These are phyloP conservation scores for Omphaloscelis lunosa DNA, from an alignment of 2,888 invertebrate species.

Conservation along the genomic window DNA sequence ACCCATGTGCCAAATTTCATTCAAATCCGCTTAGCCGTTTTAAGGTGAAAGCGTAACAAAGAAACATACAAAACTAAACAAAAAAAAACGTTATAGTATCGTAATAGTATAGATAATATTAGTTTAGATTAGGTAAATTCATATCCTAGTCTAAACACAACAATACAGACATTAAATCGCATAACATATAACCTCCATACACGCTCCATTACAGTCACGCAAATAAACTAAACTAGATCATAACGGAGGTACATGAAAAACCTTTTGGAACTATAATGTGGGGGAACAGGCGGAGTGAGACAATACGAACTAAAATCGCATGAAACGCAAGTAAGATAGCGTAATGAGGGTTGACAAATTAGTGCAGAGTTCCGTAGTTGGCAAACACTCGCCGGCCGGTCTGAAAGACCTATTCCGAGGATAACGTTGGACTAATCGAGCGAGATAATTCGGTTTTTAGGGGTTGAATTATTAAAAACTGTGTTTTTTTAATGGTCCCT, in stretches of 20 bases:
- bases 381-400: slow-evolving; percentile 73
- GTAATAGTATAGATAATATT: too few species aligned
- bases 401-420: slow-evolving; percentile 57
- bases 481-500: slow-evolving; percentile 20
- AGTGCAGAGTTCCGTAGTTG: slow-evolving; percentile 79
- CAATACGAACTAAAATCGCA: slow-evolving; percentile 77
- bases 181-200: slow-evolving; percentile 30
- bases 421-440: slow-evolving; percentile 51
- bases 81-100: too few species aligned
- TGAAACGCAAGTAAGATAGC: slow-evolving; percentile 79
- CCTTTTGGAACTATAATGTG: slow-evolving; percentile 73
- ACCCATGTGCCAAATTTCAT: too few species aligned
- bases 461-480: slow-evolving; percentile 34
- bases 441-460: slow-evolving; percentile 47
- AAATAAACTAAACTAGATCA: slow-evolving; percentile 56
- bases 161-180: slow-evolving; percentile 24
- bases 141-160: neutral
- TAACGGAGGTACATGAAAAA: slow-evolving; percentile 74
- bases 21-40: too few species aligned
- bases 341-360: slow-evolving; percentile 86
- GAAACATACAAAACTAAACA: too few species aligned
- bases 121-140: neutral
- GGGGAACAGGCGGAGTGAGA: slow-evolving; percentile 62
- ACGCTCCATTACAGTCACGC: slow-evolving; percentile 46
- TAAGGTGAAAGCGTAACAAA: too few species aligned